phyloP scores from a whole-genome alignment of 2,113 vertebrate genomes.

The Brienomyrus longianalis region DNA sequence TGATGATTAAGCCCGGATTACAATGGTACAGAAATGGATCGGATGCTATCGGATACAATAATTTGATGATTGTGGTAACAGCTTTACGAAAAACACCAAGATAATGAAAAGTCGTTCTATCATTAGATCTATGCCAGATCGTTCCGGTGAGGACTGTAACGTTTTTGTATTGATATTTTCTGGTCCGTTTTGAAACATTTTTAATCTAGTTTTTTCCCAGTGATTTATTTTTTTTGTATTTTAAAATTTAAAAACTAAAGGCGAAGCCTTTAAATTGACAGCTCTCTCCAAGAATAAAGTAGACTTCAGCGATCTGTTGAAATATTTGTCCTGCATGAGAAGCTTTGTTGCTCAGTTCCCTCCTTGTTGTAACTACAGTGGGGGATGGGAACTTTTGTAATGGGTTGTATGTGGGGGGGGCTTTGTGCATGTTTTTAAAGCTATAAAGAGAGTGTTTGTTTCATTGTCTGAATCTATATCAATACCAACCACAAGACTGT shows the following conservation, averaged over 20 bases:
- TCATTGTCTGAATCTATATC: background rate
- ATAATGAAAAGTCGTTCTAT: background rate
- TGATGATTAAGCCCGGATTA: background rate
- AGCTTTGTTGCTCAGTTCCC: conserved; percentile 40
- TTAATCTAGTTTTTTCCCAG: background rate
- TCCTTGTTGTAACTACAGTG: conserved; percentile 41
- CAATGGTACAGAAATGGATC: background rate
- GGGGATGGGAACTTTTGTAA: conserved; percentile 25
- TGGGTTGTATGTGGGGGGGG: background rate
- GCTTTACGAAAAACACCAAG: background rate
- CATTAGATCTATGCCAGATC: background rate
- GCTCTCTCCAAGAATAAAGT: background rate
- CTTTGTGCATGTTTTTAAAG: conserved; percentile 19
- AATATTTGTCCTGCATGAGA: background rate
- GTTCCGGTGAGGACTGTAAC: background rate
- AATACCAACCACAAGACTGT: background rate
- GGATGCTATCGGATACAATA: background rate
- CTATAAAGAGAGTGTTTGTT: background rate
- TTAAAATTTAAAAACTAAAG: background rate
- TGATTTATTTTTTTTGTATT: background rate
- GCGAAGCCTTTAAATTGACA: background rate
- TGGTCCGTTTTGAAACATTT: background rate
- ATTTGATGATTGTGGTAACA: background rate
- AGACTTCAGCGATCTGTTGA: background rate
- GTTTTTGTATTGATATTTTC: background rate